Conservation (phyloP, 2,888 invertebrate species). For the Macaria notata region DNA sequence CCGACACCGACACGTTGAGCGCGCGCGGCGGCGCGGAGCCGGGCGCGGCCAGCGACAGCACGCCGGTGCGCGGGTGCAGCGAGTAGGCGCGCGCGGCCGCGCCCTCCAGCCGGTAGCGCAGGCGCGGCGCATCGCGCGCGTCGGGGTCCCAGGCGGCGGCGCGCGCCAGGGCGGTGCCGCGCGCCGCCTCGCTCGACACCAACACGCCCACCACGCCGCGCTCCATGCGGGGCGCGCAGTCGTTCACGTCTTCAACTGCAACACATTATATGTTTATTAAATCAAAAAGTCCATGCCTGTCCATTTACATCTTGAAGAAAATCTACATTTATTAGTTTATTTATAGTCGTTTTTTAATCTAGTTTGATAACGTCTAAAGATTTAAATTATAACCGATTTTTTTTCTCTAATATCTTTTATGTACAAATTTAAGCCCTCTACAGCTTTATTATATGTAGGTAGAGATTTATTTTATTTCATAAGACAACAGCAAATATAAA, state of each 20-base stretch:
- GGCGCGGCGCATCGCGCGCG: slow-evolving; percentile 86
- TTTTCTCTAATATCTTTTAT: no score
- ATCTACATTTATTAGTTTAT: no score
- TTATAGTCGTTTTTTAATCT: no score
- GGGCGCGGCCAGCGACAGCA: slow-evolving; percentile 53
- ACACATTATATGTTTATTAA: no score
- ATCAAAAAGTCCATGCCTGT: no score
- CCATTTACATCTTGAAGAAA: no score
- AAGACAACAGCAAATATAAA: no score
- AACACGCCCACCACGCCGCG: slow-evolving; percentile 89
- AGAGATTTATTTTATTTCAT: no score
- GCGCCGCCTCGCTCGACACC: slow-evolving; percentile 90
- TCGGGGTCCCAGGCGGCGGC: slow-evolving; percentile 95
- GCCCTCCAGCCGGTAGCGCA: slow-evolving; percentile 90
- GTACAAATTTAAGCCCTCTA: no score
- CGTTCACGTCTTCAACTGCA: slow-evolving; percentile 93
- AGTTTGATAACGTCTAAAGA: no score
- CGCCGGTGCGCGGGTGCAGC: slow-evolving; percentile 59
- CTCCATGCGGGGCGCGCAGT: slow-evolving; percentile 93
- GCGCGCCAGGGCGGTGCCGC: slow-evolving; percentile 94
- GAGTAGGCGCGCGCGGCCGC: slow-evolving; percentile 48
- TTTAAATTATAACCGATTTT: no score
- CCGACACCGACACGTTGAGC: slow-evolving; percentile 96
- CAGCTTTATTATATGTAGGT: no score
- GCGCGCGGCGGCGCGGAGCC: slow-evolving; percentile 66